phyloP scores from a whole-genome alignment of 2,888 invertebrate species.

The Bembecia ichneumoniformis region DNA sequence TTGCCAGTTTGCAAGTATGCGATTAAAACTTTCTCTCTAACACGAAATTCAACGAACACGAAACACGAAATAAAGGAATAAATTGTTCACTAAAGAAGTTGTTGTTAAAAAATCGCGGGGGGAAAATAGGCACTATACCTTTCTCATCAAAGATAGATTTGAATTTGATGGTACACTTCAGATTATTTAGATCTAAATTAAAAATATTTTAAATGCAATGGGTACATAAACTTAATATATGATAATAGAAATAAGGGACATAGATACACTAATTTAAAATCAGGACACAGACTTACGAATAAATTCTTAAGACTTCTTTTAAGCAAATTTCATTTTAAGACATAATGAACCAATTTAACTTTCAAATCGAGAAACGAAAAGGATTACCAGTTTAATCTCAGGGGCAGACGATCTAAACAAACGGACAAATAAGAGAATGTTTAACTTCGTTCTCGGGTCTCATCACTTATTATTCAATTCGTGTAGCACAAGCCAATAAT shows the following conservation, averaged over 20 bases:
- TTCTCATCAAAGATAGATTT: too few species aligned
- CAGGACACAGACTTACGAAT: not conserved
- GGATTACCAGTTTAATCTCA: conserved; percentile 32
- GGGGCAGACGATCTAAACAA: conserved; percentile 23
- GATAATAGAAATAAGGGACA: too few species aligned
- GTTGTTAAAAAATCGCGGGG: too few species aligned
- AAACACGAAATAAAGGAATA: too few species aligned
- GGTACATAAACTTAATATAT: too few species aligned
- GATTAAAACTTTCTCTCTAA: not conserved
- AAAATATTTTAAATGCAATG: too few species aligned
- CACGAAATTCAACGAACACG: too few species aligned
- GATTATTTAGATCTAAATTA: too few species aligned
- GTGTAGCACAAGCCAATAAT: conserved; percentile 15
- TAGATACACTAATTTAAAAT: not conserved
- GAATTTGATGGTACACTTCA: too few species aligned
- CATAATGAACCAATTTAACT: conserved; percentile 40
- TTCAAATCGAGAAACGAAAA: conserved; percentile 22
- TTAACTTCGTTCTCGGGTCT: conserved; percentile 10
- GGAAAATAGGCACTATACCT: too few species aligned
- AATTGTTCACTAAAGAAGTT: too few species aligned
- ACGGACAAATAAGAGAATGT: conserved; percentile 28
- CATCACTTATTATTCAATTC: conserved; percentile 32
- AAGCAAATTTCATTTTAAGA: conserved; percentile 19
- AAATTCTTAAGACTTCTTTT: conserved; percentile 6
- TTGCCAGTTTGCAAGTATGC: conserved; percentile 3